Conservation (phyloP, 2,888 invertebrate species). For the Nemoura dubitans region DNA sequence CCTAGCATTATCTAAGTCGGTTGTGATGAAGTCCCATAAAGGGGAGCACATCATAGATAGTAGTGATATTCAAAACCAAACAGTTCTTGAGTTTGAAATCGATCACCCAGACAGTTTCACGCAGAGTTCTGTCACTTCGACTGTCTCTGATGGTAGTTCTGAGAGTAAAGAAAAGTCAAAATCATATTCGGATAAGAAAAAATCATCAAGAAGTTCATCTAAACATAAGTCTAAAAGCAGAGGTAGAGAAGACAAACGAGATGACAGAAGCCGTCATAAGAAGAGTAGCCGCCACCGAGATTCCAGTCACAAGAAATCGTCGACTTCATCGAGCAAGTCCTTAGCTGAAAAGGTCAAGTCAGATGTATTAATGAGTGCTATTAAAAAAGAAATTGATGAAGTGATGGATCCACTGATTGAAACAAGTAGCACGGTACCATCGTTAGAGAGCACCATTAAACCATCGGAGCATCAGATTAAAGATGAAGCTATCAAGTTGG, state of each 20-base stretch:
- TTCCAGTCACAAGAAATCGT: neutral
- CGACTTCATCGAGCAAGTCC: neutral
- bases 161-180: neutral
- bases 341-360: neutral
- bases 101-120: neutral
- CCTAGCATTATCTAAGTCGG: conserved; percentile 80
- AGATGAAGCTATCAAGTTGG: neutral
- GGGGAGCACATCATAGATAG: conserved; percentile 71
- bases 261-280: conserved; percentile 16
- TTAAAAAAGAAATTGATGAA: neutral
- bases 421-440: neutral
- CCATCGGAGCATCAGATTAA: neutral
- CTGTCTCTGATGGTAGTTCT: conserved; percentile 22
- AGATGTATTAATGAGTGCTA: neutral
- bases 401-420: neutral
- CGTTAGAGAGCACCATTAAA: neutral
- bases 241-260: neutral
- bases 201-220: neutral
- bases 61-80: neutral
- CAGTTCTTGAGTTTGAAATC: conserved; percentile 2
- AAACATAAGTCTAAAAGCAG: neutral
- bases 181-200: neutral
- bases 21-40: conserved; percentile 92
- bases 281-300: conserved; percentile 19
- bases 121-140: conserved; percentile 7